phyloP scores from a whole-genome alignment of 2,113 vertebrate genomes.

The Rhizomys pruinosus region DNA sequence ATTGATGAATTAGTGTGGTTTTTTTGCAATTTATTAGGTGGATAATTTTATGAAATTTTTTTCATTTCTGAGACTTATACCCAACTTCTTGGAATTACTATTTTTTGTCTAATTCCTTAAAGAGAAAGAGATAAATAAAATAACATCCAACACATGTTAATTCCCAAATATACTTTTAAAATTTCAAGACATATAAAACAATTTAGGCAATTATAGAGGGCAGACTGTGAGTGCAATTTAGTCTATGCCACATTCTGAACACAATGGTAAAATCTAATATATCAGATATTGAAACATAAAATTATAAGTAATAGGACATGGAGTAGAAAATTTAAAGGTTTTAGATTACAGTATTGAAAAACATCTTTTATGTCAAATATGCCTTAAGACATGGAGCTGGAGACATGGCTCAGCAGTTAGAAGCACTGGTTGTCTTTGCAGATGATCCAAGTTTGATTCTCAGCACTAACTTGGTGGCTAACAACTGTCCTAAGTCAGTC shows the following conservation, averaged over 20 bases:
- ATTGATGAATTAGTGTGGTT: neutral
- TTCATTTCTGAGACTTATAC: neutral
- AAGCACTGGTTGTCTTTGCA: too few relatives aligned
- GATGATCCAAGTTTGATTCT: too few relatives aligned
- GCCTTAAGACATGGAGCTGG: neutral
- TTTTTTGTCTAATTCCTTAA: neutral
- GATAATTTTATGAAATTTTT: neutral
- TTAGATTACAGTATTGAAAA: neutral
- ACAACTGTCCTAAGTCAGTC: too few relatives aligned
- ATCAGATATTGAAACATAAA: neutral
- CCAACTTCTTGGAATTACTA: neutral
- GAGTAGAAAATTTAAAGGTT: neutral
- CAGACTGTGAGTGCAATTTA: neutral
- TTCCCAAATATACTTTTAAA: neutral
- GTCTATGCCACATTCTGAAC: neutral
- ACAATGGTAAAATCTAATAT: neutral
- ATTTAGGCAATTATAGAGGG: neutral
- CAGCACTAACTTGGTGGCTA: too few relatives aligned
- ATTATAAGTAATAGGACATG: neutral
- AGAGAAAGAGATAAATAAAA: neutral
- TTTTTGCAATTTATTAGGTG: neutral
- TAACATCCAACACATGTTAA: neutral
- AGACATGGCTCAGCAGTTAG: too few relatives aligned
- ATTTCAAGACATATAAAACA: conserved; percentile 6
- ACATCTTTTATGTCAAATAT: neutral